These are phyloP conservation scores for Saccopteryx bilineata DNA, from an alignment of 2,113 vertebrate species.

Conservation along the genomic window DNA sequence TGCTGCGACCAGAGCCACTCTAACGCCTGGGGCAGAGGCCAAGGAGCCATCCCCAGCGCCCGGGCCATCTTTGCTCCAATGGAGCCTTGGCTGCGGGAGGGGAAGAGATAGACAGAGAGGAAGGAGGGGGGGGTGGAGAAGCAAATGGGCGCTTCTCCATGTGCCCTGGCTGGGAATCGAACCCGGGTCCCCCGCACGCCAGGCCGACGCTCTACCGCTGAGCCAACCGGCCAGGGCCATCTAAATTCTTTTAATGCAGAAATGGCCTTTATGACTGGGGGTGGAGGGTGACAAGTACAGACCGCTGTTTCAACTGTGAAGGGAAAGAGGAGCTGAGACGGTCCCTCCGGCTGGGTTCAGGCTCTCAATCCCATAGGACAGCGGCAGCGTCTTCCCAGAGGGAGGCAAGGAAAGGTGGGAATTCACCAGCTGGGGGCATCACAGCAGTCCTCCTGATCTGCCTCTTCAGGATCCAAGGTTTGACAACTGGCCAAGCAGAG, in stretches of 20 bases:
- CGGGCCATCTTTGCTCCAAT: too few relatives aligned
- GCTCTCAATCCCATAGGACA: background rate
- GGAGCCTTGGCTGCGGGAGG: too few relatives aligned
- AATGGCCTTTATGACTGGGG: background rate
- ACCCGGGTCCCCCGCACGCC: too few relatives aligned
- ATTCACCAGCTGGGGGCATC: background rate
- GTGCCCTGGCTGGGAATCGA: too few relatives aligned
- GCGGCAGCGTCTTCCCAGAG: background rate
- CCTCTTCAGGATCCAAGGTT: background rate
- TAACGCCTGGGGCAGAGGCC: too few relatives aligned
- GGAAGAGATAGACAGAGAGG: too few relatives aligned
- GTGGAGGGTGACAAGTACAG: background rate
- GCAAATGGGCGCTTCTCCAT: too few relatives aligned
- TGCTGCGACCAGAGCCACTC: too few relatives aligned
- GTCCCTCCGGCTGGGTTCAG: background rate
- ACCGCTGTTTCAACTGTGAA: background rate
- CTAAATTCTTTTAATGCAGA: background rate
- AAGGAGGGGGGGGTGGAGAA: too few relatives aligned
- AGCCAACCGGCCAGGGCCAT: too few relatives aligned
- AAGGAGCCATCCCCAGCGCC: too few relatives aligned
- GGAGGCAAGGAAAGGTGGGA: background rate
- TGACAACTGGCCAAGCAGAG: background rate
- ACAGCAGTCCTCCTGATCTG: background rate
- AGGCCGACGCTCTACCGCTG: too few relatives aligned
- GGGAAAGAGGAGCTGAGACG: background rate